Percentiles rank a stretch among this genome's conserved stretches.
These are phyloP conservation scores for Calyptommatus sinebrachiatus DNA, from an alignment of 2,113 vertebrate genomes.

Conservation along the genomic window DNA sequence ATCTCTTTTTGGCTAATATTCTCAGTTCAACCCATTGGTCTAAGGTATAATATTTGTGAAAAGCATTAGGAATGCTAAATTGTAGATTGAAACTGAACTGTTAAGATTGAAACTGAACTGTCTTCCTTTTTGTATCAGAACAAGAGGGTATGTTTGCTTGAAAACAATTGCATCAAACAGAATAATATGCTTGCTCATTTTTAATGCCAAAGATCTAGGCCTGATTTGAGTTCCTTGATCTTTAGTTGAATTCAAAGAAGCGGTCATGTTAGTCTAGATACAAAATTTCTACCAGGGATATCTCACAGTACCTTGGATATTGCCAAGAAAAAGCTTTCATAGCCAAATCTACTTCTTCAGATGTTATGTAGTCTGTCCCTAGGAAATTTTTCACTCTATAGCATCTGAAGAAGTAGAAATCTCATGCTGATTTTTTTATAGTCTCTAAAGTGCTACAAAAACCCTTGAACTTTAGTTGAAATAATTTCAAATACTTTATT, in stretches of 20 bases:
- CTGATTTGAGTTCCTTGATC: background rate
- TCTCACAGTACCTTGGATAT: too few species aligned
- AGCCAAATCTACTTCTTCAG: too few species aligned
- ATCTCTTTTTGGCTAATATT: conserved; percentile 9
- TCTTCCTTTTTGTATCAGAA: too few species aligned
- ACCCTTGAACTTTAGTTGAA: background rate
- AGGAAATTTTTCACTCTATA: too few species aligned
- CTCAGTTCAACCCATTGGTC: background rate
- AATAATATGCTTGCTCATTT: background rate
- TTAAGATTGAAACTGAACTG: too few species aligned
- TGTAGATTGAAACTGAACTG: background rate
- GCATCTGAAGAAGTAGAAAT: too few species aligned
- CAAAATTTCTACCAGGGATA: too few species aligned
- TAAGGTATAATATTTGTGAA: background rate
- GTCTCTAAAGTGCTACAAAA: too few species aligned
- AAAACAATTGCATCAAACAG: background rate
- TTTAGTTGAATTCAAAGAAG: background rate
- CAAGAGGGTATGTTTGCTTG: background rate
- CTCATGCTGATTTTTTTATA: too few species aligned
- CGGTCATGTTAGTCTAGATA: too few species aligned
- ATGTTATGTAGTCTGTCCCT: too few species aligned
- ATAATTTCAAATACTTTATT: conserved; percentile 5
- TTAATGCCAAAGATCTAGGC: background rate
- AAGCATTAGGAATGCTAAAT: background rate
- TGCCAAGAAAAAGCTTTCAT: too few species aligned